phyloP scores from a whole-genome alignment of 2,113 vertebrate genomes.

The Canis aureus region DNA sequence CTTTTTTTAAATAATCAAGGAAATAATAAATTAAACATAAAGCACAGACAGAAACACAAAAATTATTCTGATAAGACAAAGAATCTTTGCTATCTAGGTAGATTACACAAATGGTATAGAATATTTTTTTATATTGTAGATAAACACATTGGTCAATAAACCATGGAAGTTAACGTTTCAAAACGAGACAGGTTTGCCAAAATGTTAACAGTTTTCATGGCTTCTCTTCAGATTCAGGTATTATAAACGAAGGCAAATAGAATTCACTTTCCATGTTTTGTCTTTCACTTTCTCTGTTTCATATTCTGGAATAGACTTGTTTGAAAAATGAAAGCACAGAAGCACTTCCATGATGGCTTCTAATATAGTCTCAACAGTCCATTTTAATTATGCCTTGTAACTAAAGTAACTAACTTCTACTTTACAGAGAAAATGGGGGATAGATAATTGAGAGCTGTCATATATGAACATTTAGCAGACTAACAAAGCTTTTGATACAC shows the following conservation, averaged over 20 bases:
- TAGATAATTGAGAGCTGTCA: not conserved
- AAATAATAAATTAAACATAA: not conserved
- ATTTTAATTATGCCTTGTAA: not conserved
- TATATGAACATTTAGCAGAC: not conserved
- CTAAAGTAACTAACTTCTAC: not conserved
- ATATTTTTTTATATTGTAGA: not conserved
- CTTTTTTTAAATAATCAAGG: not conserved
- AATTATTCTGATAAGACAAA: not conserved
- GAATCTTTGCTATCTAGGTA: not conserved
- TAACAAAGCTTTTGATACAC: not conserved
- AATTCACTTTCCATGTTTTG: not conserved
- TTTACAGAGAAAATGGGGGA: not conserved
- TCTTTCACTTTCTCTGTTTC: not conserved
- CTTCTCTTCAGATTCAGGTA: conserved; percentile 2
- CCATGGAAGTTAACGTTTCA: not conserved
- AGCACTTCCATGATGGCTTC: not conserved
- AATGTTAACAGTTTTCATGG: not conserved
- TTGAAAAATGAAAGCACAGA: not conserved
- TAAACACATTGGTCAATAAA: not conserved
- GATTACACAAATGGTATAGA: not conserved
- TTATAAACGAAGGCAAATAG: not conserved
- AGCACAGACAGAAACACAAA: not conserved
- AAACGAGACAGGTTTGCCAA: not conserved
- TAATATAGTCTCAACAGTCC: not conserved
- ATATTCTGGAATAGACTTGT: not conserved